A percentile compares a stretch with the other conserved stretches of the same genome.
phyloP scores from a whole-genome alignment of 2,113 vertebrate genomes.

The Trematomus loennbergii region DNA sequence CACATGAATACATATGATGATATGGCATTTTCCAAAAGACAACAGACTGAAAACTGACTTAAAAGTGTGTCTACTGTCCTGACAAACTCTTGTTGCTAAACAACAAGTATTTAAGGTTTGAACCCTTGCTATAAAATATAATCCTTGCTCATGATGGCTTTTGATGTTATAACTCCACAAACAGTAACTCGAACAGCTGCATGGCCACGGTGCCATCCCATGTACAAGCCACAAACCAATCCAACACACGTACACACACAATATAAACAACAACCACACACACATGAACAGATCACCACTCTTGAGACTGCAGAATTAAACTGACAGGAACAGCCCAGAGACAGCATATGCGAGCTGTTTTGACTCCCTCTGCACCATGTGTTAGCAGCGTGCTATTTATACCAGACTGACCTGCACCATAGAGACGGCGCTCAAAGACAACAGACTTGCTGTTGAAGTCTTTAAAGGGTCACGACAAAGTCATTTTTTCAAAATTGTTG shows the following conservation, averaged over 20 bases:
- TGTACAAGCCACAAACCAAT: not conserved
- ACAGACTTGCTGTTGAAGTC: conserved; percentile 43
- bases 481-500: not conserved
- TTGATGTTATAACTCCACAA: not conserved
- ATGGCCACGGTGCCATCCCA: not conserved
- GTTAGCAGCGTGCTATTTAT: conserved; percentile 71
- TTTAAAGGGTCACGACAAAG: conserved; percentile 16
- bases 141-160: not conserved
- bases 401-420: conserved; percentile 44
- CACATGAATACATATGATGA: not conserved
- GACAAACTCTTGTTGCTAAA: not conserved
- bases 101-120: conserved; percentile 7
- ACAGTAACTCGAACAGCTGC: not conserved
- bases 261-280: conserved; percentile 1
- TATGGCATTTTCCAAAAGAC: not conserved
- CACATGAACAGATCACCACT: not conserved
- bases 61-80: not conserved
- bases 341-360: conserved; percentile 60
- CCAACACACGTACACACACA: not conserved
- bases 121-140: conserved; percentile 9
- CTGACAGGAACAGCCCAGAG: conserved; percentile 60
- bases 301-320: conserved; percentile 48
- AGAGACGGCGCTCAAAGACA: conserved; percentile 53
- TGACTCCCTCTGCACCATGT: conserved; percentile 64
- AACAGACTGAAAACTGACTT: not conserved